Evolutionary conservation across 2,888 invertebrate species (phyloP), one percentile per base, ranked within the genome.

Genomic region (Pristionchus fissidentatus): DNA sequence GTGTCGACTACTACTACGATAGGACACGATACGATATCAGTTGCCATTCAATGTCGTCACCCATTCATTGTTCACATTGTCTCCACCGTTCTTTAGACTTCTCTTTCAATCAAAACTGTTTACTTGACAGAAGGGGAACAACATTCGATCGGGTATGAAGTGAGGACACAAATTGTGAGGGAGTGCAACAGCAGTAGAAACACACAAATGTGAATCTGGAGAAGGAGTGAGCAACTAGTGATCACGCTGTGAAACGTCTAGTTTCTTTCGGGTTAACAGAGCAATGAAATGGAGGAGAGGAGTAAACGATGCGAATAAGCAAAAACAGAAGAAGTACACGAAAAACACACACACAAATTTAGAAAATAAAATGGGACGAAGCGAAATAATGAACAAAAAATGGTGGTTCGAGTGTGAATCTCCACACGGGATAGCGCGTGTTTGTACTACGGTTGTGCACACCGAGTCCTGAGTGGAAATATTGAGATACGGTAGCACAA

Each of bases 241-340:
- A n/a, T 22, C 57, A 10, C 26, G 57, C 29, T 22, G 57, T 35
- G 66, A 66, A 66, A 66, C 66, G 38, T 66, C 66, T 66, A 66
- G 66, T 66, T 66, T 66, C 66, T 38, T 66, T 66, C 66, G 66
- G 66, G 66, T 66, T 66, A 66, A 66, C 66, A 66, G 38, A 66
- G 57, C 29, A 62, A 62, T 62, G 32, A 32, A 35, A 32, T n/a
- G 10, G 57, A n/a, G 10, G 62, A 62, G n/a, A 55, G 22, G 22
- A 7, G n/a, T 4, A 55, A 38, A 66, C 35, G 66, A 22, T 66
- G 38, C n/a, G 66, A 32, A 35, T n/a, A n/a, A n/a, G n/a, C n/a
- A n/a, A 35, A 10, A 66, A 66, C 8, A 38, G 38, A 66, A 19
- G 5, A 32, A 22, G 22, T 38, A 66, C 35, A 4, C 38, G 22